Base-by-base conservation (phyloP, 2,113 vertebrate species). In the Tenrec ecaudatus region DNA sequence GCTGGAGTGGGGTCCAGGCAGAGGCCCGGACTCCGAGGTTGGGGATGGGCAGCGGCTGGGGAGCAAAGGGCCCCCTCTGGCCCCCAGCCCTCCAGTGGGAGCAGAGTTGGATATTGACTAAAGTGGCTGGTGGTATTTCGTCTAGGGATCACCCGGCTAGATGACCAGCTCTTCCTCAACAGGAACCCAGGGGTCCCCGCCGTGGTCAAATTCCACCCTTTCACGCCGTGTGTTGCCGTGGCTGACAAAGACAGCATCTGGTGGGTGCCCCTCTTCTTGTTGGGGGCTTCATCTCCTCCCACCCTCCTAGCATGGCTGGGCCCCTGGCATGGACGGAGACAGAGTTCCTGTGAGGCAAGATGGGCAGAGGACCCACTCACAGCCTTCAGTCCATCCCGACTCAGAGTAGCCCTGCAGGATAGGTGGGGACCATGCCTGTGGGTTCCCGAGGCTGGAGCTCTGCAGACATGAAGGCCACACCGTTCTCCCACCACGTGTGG, bases 161-260 rank as follows among this genome's bases (percentile, higher is more conserved):
- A 99, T 3, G 99, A 99, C 97, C 99, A 99, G 98, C 99, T 99
- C 96, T 99, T 99, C 97, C 99, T 99, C 97, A 99, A 99, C 98
- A 98, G 99, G 86, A 99, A 99, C 97, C 99, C 99, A 0, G 99
- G 99, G 0, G 99, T 99, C 3, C 99, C 99, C 27, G 99, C 99
- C 0, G 99, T 99, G 92, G 99, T 99, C 91, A 99, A 99, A 95
- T 99, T 99, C 96, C 99, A 99, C 93, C 99, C 99, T 2, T 99
- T 99, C 95, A 99, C 99, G 0, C 99, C 99, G 9, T 99, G 99
- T 94, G 99, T 99, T 25, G 99, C 99, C 0, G 99, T 99, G 15
- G 99, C 99, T 0, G 99, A 99, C 97, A 99, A 99, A 85, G 99
- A 99, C 98, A 99, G 99, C 98, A 99, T 99, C 98, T 99, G 99